A percentile compares a stretch with the other conserved stretches of the same genome.
Conservation (phyloP, 2,888 invertebrate species). For the Dryomyza anilis region DNA sequence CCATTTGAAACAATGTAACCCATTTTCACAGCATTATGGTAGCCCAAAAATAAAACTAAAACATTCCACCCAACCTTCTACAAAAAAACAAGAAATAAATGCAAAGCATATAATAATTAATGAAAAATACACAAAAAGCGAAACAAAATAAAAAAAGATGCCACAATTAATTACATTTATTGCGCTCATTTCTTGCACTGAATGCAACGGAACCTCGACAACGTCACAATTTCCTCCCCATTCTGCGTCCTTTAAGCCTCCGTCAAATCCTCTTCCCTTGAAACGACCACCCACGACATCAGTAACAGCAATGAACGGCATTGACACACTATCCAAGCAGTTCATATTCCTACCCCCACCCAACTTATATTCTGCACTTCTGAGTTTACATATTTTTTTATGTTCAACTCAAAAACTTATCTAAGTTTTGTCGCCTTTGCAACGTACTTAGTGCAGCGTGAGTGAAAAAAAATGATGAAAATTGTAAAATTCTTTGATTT, state of each 20-base stretch:
- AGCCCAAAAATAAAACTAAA: not conserved
- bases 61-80: not conserved
- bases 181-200: not conserved
- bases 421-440: slow-evolving; percentile 9
- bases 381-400: not conserved
- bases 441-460: not conserved
- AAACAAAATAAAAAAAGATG: not conserved
- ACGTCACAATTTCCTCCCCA: not conserved
- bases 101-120: not conserved
- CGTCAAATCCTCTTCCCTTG: not conserved
- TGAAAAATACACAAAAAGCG: not conserved
- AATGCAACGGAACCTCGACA: not conserved
- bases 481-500: not conserved
- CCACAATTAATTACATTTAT: slow-evolving; percentile 26
- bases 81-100: not conserved
- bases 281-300: not conserved
- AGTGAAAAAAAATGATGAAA: not conserved
- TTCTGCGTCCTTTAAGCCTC: not conserved
- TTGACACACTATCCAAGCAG: slow-evolving; percentile 26
- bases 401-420: not conserved
- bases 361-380: not conserved
- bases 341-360: not conserved
- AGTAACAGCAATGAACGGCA: slow-evolving; percentile 17
- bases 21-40: no score
- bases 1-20: no score